Base-by-base conservation (phyloP, 1,140 invertebrate genomes). In the Zaprionus nigranus region DNA sequence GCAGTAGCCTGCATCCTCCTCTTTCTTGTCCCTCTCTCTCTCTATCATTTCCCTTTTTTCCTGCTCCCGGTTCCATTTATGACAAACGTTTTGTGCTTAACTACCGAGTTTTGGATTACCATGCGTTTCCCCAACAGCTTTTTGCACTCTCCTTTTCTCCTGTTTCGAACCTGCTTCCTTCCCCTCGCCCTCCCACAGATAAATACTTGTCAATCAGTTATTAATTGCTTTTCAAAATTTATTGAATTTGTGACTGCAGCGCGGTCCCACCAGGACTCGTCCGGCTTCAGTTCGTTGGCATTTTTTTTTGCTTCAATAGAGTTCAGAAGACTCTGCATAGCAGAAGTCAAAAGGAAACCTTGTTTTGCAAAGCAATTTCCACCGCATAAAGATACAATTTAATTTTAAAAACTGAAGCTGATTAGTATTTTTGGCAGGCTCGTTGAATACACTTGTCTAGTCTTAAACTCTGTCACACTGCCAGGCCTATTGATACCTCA, bases 181-280 rank as follows among this genome's bases (percentile, higher is more conserved):
- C 15, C 2, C 5, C 38, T 15, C 5, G 38, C 5, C 2, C 15
- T 9, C 79, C 71, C 54, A 51, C 66, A 79, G 85, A 88, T 90
- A 88, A 88, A 88, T 88, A 88, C 81, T 90, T 90, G 85, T 90
- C 85, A 90, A 90, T 90, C 85, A 90, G 85, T 90, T 90, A 90
- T 90, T 90, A 90, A 90, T 90, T 90, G 85, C 85, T 90, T 90
- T 90, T 90, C 85, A 85, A 90, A 63, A 82, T 90, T 90, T 90
- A 90, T 90, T 90, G 85, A 90, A 90, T 90, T 86, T 90, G 79
- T 54, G 85, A 85, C 72, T 84, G 59, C 46, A 57, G 76, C 54
- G 80, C 69, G 63, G 36, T 53, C 20, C 7, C 30, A 26, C 26
- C 34, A 40, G 7, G 15, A 7, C 40, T 46, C 40, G 40, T 46